Conservation (phyloP, 2,888 invertebrate species). For the Polydrusus pterygomalis region DNA sequence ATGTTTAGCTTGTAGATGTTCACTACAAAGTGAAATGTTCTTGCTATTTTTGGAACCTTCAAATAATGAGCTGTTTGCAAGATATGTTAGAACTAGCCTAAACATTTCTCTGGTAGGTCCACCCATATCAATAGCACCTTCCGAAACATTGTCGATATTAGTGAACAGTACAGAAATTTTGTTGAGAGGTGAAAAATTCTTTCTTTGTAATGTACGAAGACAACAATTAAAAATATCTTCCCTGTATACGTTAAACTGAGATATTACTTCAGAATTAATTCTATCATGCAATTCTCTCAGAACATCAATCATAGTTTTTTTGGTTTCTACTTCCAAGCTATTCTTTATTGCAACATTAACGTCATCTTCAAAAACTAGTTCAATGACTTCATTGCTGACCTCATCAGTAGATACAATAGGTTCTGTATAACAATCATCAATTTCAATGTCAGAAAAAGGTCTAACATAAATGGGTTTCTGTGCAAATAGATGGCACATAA, state of each 20-base stretch:
- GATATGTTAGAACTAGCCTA: slow-evolving; percentile 46
- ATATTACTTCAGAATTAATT: slow-evolving; percentile 22
- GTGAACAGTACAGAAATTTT: slow-evolving; percentile 56
- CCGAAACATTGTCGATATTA: slow-evolving; percentile 45
- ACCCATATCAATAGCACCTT: slow-evolving; percentile 58
- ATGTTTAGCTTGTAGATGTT: slow-evolving; percentile 35
- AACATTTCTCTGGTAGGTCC: slow-evolving; percentile 58
- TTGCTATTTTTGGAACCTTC: slow-evolving; percentile 39
- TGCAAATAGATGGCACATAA: slow-evolving; percentile 6
- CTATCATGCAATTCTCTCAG: slow-evolving; percentile 27
- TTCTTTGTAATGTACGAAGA: slow-evolving; percentile 48
- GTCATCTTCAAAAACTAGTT: slow-evolving; percentile 10
- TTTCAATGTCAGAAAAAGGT: slow-evolving; percentile 1
- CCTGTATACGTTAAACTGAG: slow-evolving; percentile 50
- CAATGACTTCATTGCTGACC: slow-evolving; percentile 10
- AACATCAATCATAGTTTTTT: slow-evolving; percentile 5
- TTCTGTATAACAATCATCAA: slow-evolving; percentile 7
- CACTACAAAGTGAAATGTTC: slow-evolving; percentile 48
- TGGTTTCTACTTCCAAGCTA: slow-evolving; percentile 6
- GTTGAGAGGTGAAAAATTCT: slow-evolving; percentile 49
- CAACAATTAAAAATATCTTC: slow-evolving; percentile 56
- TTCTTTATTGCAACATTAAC: slow-evolving; percentile 3
- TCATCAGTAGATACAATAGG: slow-evolving; percentile 1
- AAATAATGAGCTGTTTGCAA: slow-evolving; percentile 51
- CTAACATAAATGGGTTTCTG: slow-evolving; percentile 10